Evolutionary conservation across 2,888 invertebrate species (phyloP).

Genomic region (Agapostemon virescens): DNA sequence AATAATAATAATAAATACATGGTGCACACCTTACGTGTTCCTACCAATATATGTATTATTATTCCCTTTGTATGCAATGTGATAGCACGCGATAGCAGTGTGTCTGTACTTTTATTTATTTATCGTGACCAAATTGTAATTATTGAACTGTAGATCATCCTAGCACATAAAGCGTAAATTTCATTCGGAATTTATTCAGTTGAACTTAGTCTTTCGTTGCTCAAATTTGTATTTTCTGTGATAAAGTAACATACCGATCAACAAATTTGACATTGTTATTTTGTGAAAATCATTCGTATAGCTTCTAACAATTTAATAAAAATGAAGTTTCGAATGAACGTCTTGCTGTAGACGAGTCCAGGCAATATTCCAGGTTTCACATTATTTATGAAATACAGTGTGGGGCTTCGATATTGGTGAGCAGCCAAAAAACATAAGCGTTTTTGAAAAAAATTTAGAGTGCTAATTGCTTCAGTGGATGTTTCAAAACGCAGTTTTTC

Average conservation of each 20-base stretch:
- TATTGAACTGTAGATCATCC: not conserved
- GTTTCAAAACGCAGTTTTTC: not conserved
- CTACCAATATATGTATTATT: no score
- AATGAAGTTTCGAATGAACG: not conserved
- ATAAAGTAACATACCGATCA: no score
- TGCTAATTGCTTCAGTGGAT: not conserved
- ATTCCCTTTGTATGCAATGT: no score
- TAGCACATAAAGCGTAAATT: not conserved
- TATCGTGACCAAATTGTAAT: not conserved
- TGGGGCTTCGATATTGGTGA: no score
- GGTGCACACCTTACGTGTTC: no score
- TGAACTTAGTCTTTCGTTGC: not conserved
- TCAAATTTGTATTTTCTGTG: not conserved
- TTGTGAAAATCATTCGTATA: not conserved
- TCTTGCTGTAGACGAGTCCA: not conserved
- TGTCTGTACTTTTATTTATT: no score
- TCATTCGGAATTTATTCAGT: not conserved
- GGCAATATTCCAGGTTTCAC: no score
- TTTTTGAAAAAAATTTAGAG: conserved; percentile 44
- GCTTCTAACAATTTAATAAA: not conserved
- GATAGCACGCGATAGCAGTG: no score
- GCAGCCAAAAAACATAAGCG: no score
- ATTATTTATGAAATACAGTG: not conserved
- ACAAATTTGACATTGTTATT: not conserved
- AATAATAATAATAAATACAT: no score